Evolutionary conservation across 2,113 vertebrate species (phyloP), one percentile per base, ranked within the genome.

Genomic region (Brachyistius frenatus): DNA sequence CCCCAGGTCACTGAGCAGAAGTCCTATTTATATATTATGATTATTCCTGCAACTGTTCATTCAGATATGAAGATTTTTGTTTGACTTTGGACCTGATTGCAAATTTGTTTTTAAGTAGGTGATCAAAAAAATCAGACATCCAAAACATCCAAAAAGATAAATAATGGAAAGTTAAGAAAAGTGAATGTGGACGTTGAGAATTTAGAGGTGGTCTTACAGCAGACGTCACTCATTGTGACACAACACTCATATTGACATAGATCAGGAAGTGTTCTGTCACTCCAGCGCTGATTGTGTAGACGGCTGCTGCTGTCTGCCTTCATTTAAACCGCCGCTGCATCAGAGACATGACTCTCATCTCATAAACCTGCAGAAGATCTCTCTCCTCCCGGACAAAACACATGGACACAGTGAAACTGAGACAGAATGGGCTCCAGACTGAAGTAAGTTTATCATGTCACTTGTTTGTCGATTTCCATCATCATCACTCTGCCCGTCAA

Each of bases 361-460:
- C 31, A 13, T 37, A 31, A 39, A 54, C 35, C 66, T 75, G 60
- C 73, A 57, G 71, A 85, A 54, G 52, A 63, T 61, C 70, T 65
- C 52, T 41, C 39, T 15, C 65, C 53, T n/a, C 50, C 83, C 56
- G 79, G 70, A 85, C 66, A 72, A 61, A 23, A 82, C 85, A 80
- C 85, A 92, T 94, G 93, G 94, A 89, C 89, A 73, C 85, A 79
- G 68, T 50, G 44, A 32, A 16, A 53, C 55, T 54, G 16, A 5
- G 56, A 55, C 79, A 93, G 7, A 77, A 95, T 95, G 94, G 94
- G 94, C 80, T 94, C 94, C 75, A 94, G 94, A 93, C 65, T 95
- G 46, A 95, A 92, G 94, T 95, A 91, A 92, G 93, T 86, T 33
- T 3, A 62, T 47, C 50, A 2, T 73, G 31, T 77, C 4, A 9